phyloP scores from a whole-genome alignment of 2,113 vertebrate species.

The Fulmarus glacialis region DNA sequence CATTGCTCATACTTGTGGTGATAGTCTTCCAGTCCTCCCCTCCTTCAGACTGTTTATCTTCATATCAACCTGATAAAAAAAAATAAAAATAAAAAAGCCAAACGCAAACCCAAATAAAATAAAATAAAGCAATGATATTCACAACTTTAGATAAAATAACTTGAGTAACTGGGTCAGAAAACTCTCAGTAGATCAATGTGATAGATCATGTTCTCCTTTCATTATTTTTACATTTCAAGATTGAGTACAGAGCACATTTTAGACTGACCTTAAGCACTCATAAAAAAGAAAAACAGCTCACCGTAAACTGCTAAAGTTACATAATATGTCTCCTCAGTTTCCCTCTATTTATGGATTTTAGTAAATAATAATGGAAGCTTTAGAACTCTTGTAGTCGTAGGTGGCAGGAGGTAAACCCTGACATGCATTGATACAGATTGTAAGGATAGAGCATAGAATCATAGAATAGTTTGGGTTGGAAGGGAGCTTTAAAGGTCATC shows the following conservation, averaged over 20 bases:
- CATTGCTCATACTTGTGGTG: slow-evolving; percentile 30
- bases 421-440: neutral
- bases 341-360: neutral
- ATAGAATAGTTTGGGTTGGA: neutral
- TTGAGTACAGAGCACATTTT: neutral
- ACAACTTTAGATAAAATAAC: neutral
- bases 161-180: neutral
- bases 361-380: neutral
- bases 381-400: neutral
- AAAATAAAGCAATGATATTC: neutral
- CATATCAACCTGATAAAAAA: neutral
- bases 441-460: neutral
- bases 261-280: neutral
- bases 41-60: neutral
- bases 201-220: neutral
- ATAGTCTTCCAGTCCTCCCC: neutral
- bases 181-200: neutral
- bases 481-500: neutral
- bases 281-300: neutral
- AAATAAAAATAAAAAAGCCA: neutral
- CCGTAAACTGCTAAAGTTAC: neutral
- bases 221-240: neutral
- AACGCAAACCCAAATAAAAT: neutral
- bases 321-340: neutral
- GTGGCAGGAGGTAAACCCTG: neutral